Evolutionary conservation across 2,888 invertebrate genomes (phyloP).

Genomic region (Petrophora chlorosata): DNA sequence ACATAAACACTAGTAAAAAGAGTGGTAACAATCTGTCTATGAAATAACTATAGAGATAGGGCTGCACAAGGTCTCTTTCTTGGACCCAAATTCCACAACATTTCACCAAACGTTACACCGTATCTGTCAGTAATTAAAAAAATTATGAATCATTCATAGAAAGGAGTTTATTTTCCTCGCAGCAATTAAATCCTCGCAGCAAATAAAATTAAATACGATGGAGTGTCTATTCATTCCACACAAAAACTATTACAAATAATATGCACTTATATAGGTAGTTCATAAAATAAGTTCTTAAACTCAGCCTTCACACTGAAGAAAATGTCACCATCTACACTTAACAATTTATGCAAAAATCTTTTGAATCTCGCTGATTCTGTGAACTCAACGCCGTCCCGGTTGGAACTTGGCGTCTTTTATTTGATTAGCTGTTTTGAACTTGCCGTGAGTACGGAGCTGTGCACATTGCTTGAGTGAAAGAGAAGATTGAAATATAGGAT

Average conservation of each 20-base stretch:
- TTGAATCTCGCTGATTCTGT: conserved; percentile 17
- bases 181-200: conserved; percentile 5
- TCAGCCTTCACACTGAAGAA: not conserved
- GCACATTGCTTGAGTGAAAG: not conserved
- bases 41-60: too few relatives aligned
- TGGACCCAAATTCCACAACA: too few relatives aligned
- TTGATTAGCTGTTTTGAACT: conserved; percentile 44
- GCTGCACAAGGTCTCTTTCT: too few relatives aligned
- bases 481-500: not conserved
- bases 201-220: too few relatives aligned
- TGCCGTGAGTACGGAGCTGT: conserved; percentile 6
- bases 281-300: too few relatives aligned
- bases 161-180: conserved; percentile 5
- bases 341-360: conserved; percentile 28
- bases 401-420: conserved; percentile 39
- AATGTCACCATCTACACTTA: conserved; percentile 7
- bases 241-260: too few relatives aligned
- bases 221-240: too few relatives aligned
- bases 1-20: too few relatives aligned
- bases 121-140: conserved; percentile 6
- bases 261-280: too few relatives aligned
- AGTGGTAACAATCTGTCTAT: too few relatives aligned
- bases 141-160: conserved; percentile 11
- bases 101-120: not conserved
- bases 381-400: conserved; percentile 18